Evolutionary conservation across 35 echinoderm and acorn worm species (phyloP), one percentile per base, ranked within the genome.

Genomic region (Lytechinus pictus): DNA sequence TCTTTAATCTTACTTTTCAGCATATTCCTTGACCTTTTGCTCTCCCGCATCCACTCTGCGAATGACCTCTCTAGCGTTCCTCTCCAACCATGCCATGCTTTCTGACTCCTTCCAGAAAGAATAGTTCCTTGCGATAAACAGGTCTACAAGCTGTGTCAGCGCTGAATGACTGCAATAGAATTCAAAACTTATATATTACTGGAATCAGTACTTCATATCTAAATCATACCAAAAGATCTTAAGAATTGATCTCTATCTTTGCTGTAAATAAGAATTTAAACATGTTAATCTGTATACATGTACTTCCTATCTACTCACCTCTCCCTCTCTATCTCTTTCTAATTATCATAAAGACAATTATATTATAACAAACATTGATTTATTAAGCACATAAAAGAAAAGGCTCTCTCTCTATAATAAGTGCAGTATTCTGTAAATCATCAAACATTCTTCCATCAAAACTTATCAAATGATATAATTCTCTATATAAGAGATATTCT

Each of bases 41-140:
- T 96, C 96, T 12, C 96, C 71, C 4, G 88, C 94, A 56, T 98
- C 96, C 79, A 98, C 96, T 44, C 96, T 95, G 53, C 94, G n/a
- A 13, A 98, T 11, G 19, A 98, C 97, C 86, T 56, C 86, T 14
- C 86, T 92, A 52, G 97, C 98, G 58, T 99, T 99, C 10, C 55
- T 95, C 92, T 98, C 96, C n/a, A 99, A 29, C 98, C 97, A 98
- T 89, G 55, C 71, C 55, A 97, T 93, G 10, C 97, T 97, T 91
- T 99, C 98, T 16, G 97, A 89, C 61, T 97, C 96, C 95, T 99
- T 99, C 98, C 98, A 99, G 27, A 98, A 86, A 9, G 97, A 94
- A 90, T 96, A 97, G 33, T 97, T 98, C 54, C 97, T 96, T 8
- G 86, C 96, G 53, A 99, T 95, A 79, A 97, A 99, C 12, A 99